These are phyloP conservation scores for Micrastur ruficollis DNA, from an alignment of 2,797 vertebrate genomes.

Conservation along the genomic window DNA sequence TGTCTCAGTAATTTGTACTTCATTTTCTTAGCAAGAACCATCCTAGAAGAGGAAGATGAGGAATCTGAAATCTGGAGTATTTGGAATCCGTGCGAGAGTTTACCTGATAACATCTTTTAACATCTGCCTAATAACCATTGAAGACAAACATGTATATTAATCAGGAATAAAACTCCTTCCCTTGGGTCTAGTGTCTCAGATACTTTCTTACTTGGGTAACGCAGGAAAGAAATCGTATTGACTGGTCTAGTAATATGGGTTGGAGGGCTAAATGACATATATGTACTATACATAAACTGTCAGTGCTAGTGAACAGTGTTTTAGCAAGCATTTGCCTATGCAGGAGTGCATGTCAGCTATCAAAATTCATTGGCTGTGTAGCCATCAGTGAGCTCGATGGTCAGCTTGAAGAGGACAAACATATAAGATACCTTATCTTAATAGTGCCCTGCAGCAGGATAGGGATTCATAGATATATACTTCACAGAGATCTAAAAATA, in stretches of 20 bases:
- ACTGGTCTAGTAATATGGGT: accelerated
- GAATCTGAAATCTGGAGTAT: background rate
- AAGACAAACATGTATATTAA: background rate
- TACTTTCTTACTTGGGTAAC: background rate
- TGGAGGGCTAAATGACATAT: background rate
- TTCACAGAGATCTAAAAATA: background rate
- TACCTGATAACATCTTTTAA: background rate
- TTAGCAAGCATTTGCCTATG: background rate
- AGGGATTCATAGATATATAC: background rate
- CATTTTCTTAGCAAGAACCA: background rate
- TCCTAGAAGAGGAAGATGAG: background rate
- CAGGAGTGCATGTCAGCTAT: background rate
- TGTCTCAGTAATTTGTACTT: background rate
- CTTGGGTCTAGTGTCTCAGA: accelerated
- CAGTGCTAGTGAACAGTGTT: background rate
- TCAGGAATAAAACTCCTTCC: background rate
- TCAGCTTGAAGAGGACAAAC: background rate
- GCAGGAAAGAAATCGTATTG: background rate
- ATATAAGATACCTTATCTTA: background rate
- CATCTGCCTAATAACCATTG: background rate
- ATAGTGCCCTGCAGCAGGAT: background rate
- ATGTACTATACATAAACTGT: background rate
- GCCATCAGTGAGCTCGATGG: background rate
- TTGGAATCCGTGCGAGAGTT: background rate
- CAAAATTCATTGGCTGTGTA: background rate